A percentile compares a stretch with the other conserved stretches of the same genome.
These are phyloP conservation scores for Setipinna tenuifilis DNA, from an alignment of 2,797 vertebrate genomes.

Conservation along the genomic window DNA sequence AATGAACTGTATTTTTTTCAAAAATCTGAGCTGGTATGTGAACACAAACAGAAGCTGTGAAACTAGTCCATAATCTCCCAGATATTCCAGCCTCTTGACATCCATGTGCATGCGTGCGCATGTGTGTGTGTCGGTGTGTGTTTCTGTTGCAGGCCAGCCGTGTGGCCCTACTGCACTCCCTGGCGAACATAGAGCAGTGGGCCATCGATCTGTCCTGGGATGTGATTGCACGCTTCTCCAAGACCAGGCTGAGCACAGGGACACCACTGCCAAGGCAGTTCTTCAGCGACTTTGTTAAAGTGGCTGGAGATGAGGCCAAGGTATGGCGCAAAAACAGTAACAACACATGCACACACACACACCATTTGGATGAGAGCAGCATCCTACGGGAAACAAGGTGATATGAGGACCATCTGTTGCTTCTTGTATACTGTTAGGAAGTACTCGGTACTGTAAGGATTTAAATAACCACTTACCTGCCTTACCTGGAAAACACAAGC, in stretches of 20 bases:
- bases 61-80: neutral
- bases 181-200: slow-evolving; percentile 75
- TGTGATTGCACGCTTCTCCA: slow-evolving; percentile 67
- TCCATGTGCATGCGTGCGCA: neutral
- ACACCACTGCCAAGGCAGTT: slow-evolving; percentile 65
- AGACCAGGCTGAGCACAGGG: slow-evolving; percentile 54
- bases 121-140: neutral
- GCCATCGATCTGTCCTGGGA: slow-evolving; percentile 75
- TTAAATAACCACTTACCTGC: too few species aligned
- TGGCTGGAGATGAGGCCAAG: slow-evolving; percentile 73
- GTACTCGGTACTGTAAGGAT: too few species aligned
- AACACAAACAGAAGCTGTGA: too few species aligned
- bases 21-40: too few species aligned
- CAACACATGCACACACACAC: too few species aligned
- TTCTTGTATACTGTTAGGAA: too few species aligned
- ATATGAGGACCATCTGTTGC: too few species aligned
- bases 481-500: too few species aligned
- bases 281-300: slow-evolving; percentile 72
- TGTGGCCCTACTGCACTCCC: slow-evolving; percentile 69
- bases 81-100: neutral
- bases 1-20: too few species aligned
- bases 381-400: too few species aligned
- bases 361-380: too few species aligned
- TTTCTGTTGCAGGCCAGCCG: slow-evolving; percentile 63
- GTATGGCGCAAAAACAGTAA: slow-evolving; percentile 42